Evolutionary conservation across 1,140 invertebrate genomes (phyloP), one percentile per base, ranked within the genome.

Genomic region (Anastrepha ludens): DNA sequence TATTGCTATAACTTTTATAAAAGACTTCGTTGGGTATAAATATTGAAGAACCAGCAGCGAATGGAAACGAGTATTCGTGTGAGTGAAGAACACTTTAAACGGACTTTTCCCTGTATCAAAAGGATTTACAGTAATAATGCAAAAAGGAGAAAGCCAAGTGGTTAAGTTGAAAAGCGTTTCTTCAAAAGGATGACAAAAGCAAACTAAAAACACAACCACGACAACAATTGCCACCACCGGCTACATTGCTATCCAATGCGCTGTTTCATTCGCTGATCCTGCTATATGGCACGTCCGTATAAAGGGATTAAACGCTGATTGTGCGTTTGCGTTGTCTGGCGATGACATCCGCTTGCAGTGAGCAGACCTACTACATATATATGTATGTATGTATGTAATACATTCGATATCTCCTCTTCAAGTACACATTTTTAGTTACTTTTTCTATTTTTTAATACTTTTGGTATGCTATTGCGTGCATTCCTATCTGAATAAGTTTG

Each of bases 11-110:
- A 29, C 29, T 29, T 29, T 29, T 29, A 29, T 29, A 1, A 0
- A 29, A 29, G 29, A 29, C 29, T 29, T 29, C 3, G 62, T 64
- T 20, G 62, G 62, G 62, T 20, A 64, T 64, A 64, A 64, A n/a
- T 6, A 2, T 64, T 64, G 17, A 64, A 64, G 62, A 7, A 64
- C 62, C n/a, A 8, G 62, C 62, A 1, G 7, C n/a, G 62, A 67
- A 67, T 39, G n/a, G 65, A 67, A 67, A 29, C 39, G 65, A 67
- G 39, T 67, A 11, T 29, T 67, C 29, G 65, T 67, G 65, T 29
- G 20, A 67, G 65, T 67, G 65, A 67, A 67, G 65, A 67, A 67
- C 65, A 67, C 65, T 67, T 67, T 67, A 67, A 67, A 67, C 65
- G 13, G 65, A 67, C 39, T 67, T 64, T 67, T 67, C 65, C 29